Evolutionary conservation across 2,888 invertebrate species (phyloP).

Genomic region (Acrobasis repandana): DNA sequence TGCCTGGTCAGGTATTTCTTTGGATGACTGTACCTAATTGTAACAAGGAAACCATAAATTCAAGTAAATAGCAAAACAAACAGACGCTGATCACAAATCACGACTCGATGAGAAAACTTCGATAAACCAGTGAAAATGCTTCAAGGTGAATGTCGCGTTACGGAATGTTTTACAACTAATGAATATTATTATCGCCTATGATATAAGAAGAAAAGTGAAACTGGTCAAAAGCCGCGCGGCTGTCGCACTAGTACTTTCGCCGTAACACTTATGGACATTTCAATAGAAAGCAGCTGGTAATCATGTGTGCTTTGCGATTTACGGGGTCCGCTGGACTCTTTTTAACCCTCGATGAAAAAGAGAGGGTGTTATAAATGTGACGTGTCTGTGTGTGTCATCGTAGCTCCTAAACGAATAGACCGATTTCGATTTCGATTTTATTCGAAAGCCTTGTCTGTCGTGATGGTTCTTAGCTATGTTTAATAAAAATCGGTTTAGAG

Average conservation of each 20-base stretch:
- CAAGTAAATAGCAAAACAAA: no score
- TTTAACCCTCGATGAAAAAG: no score
- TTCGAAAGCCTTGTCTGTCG: no score
- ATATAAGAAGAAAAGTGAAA: constrained; percentile 64
- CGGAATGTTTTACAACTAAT: constrained; percentile 34
- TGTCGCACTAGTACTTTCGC: constrained; percentile 59
- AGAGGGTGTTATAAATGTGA: no score
- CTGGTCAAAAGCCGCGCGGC: constrained; percentile 37
- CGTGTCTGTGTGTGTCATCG: no score
- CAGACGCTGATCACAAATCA: background rate
- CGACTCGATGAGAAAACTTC: background rate
- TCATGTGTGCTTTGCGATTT: constrained; percentile 20
- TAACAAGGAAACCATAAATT: no score
- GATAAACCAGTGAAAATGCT: constrained; percentile 3
- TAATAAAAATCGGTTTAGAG: no score
- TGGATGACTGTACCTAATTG: no score
- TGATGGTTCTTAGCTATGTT: no score
- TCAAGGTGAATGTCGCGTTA: constrained; percentile 43
- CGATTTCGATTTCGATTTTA: no score
- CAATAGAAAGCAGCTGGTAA: constrained; percentile 59
- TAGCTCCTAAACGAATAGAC: no score
- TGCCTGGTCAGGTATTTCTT: no score
- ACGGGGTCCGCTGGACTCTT: background rate
- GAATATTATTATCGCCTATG: constrained; percentile 41
- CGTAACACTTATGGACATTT: constrained; percentile 61